Base-by-base conservation (phyloP, 2,888 invertebrate genomes). In the Xestoiulus laeticollis region DNA sequence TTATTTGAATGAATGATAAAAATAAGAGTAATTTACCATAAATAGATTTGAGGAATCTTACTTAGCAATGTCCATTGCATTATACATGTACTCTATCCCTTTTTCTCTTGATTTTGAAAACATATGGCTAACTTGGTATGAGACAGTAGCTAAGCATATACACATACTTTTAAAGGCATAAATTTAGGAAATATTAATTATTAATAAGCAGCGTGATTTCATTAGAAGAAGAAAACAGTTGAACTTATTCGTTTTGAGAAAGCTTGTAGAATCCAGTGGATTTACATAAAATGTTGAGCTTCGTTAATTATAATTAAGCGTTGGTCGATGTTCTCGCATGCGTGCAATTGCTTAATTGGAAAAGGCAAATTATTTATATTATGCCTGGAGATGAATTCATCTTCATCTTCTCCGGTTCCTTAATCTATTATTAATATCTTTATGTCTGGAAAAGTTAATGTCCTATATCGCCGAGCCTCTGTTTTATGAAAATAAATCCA, bases 241-340 rank as follows among this genome's bases (percentile, higher is more conserved):
- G n/a, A 78, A 32, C 78, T 78, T 78, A 26, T 78, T 32, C 30
- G 30, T 30, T 6, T 26, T 78, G 30, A 14, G 78, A 78, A n/a
- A 78, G 78, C 78, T 78, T 14, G 78, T 38, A 38, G 38, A 38
- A 1, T 38, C 5, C 5, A 38, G 38, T 26, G 78, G 30, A 78
- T 78, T 78, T 78, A 12, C 30, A 12, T 78, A 30, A 30, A 26
- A 78, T 78, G 26, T 78, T 78, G 30, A 14, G 78, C 30, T 78
- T 78, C 78, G 78, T 78, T 78, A 78, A 78, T 78, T 78, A 78
- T 78, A 78, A 78, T 78, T 78, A 78, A 78, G 78, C 78, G 78
- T 30, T 30, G 26, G 78, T 78, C 30, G 30, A 78, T 78, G 78
- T 78, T 78, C 30, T 78, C 30, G 78, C 78, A 30, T 16, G 78